These are phyloP conservation scores for Noturus placidus DNA, from an alignment of 2,113 vertebrate species.

Conservation along the genomic window DNA sequence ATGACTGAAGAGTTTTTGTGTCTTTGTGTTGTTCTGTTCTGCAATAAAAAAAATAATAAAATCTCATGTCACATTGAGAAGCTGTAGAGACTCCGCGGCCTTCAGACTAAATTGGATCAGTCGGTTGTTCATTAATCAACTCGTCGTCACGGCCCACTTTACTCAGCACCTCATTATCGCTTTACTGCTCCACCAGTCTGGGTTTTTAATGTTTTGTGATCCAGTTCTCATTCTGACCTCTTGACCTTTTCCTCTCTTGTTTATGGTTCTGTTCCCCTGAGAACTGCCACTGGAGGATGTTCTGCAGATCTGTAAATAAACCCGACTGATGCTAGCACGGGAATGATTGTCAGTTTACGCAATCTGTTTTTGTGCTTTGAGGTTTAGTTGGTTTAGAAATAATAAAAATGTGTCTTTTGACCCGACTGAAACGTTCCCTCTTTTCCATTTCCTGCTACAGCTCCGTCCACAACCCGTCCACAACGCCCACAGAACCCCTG, in stretches of 20 bases:
- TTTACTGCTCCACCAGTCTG: background rate
- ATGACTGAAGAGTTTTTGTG: background rate
- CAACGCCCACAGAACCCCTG: no score
- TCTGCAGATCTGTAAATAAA: background rate
- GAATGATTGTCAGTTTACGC: constrained; percentile 14
- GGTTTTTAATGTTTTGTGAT: background rate
- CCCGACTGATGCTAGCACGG: background rate
- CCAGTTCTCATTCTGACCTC: background rate
- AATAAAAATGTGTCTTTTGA: background rate
- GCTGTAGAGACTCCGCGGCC: background rate
- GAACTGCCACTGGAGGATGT: background rate
- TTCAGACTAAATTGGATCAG: background rate
- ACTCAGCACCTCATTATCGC: constrained; percentile 5
- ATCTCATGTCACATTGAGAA: constrained; percentile 31
- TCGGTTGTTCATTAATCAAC: background rate
- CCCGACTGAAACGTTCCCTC: background rate
- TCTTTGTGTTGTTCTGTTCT: constrained; percentile 6
- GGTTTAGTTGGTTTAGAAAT: background rate
- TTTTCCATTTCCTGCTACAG: constrained; percentile 1
- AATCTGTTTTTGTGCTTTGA: constrained; percentile 11
- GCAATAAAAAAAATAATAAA: background rate
- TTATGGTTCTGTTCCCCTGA: background rate
- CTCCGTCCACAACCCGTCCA: no score
- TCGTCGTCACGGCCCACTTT: background rate
- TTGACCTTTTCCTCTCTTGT: background rate